Evolutionary conservation across 2,888 invertebrate species (phyloP), one percentile per base, ranked within the genome.

Genomic region (Diaprepes abbreviatus): DNA sequence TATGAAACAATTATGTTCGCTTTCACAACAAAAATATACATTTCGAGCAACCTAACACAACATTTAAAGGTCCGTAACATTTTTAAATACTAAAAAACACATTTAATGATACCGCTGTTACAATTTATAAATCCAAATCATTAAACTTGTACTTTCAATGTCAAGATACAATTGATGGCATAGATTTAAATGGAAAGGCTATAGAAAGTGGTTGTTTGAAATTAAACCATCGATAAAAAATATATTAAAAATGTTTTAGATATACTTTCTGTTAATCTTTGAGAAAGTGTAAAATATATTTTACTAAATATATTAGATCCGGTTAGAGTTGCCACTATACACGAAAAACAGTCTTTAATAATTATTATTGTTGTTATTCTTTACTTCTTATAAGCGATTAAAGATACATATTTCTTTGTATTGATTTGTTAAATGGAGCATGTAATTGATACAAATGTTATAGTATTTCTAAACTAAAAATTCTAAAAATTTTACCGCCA

Each of bases 101-200:
- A 33, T 33, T 3, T 33, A 24, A 24, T 24, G 5, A 9, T 33
- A 33, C 9, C 2, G 9, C 7, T 33, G 33, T 43, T 43, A 43
- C 43, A 43, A 3, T 43, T 43, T 21, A 43, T 28, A 24, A 28
- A 28, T 50, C 28, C 14, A 10, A 0, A 43, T 31, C 38, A 14
- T 24, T n/a, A n/a, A 48, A 48, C 60, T 38, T 35, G 66, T 67
- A 67, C 67, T 67, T 67, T 67, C 67, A 40, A 55, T 67, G 48
- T 12, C n/a, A 33, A 67, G 48, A 6, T 35, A 66, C 45, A 67
- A 67, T 67, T 67, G 60, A 38, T 67, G 67, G 54, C 67, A 67
- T 21, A 67, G 43, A 45, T 67, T 67, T 60, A 19, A 55, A 60
- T 67, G 67, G 60, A 67, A 67, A 62, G 67, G 60, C 36, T 60